Evolutionary conservation across 2,888 invertebrate genomes (phyloP), one percentile per base, ranked within the genome.

Genomic region (Cheilosia urbana): DNA sequence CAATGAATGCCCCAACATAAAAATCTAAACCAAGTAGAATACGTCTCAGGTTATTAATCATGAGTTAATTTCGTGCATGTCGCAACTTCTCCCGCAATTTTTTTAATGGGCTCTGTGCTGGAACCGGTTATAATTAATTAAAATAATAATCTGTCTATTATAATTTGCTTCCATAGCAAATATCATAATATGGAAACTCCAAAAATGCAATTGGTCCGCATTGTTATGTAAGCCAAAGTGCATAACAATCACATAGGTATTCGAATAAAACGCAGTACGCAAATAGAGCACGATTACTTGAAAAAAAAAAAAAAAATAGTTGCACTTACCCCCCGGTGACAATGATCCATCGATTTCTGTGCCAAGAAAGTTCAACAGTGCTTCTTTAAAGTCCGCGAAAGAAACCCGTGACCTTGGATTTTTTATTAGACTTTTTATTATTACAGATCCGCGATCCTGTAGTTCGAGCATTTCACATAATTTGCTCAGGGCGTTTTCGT

Each of bases 401-500:
- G 96, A 94, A 40, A 95, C 95, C 17, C 93, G 92, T 72, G 89
- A 87, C 79, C 89, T 88, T 68, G 88, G 88, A 80, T 89, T 88
- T 87, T 93, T 93, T 78, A 95, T 93, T 78, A 96, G 92, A 87
- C 94, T 93, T 87, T 94, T 93, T 62, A 95, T 94, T 77, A 96
- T 93, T 84, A 94, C 93, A 45, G 93, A 93, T 78, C 95, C 94
- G 82, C 95, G 95, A 88, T 96, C 96, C 88, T 96, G 96, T 65
- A 97, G 93, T 92, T 97, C 96, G 83, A 97, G 93, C 87, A 96
- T 95, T 89, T 95, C 95, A 91, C 97, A 97, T 62, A 97, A 93
- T 84, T 94, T 94, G 68, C 94, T 92, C 88, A 96, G 93, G 55
- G 96, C 95, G 57, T 94, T 93, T 89, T 93, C 94, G 90, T 95